Base-by-base conservation (phyloP, 2,888 invertebrate genomes). In the Xestoiulus laeticollis region DNA sequence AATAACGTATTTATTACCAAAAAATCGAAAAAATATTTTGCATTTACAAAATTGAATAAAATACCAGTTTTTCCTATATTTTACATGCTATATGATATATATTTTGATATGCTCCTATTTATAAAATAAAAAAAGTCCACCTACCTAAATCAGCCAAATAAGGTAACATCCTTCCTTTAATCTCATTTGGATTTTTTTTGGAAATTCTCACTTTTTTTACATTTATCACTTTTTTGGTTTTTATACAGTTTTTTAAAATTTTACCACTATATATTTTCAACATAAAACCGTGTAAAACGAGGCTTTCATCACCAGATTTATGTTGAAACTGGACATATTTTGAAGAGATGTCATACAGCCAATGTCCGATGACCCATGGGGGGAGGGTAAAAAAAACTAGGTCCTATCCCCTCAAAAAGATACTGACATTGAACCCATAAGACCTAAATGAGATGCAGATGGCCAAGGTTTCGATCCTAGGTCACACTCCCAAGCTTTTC, bases 361-460 rank as follows among this genome's bases (percentile, higher is more conserved):
- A 30, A 78, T 78, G 78, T 78, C 78, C 78, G 14, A 26, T 78
- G 78, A 78, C 78, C 78, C 78, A 26, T 78, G 14, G 78, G 78
- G 78, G 78, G 22, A 22, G 30, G 59, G 78, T 30, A 14, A 26
- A 78, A 78, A 78, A 78, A 78, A 78, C 78, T 78, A 14, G 78
- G 26, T 30, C 26, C 30, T 26, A 30, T 78, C 78, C 78, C 78
- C 78, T 78, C 78, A 30, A 78, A 68, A 78, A 78, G 78, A 78
- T 78, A 30, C 78, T 78, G 78, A 78, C 78, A 26, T 26, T 10
- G 78, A 78, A 26, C 78, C 1, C 30, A 78, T 30, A 16, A 30
- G 78, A 78, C 78, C 30, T 26, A 26, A 86, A 86, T 86, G 86
- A 86, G 86, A 86, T 86, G 86, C 86, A 86, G 86, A 86, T 44